Base-by-base conservation (phyloP, 2,113 vertebrate genomes). In the Ictalurus furcatus region DNA sequence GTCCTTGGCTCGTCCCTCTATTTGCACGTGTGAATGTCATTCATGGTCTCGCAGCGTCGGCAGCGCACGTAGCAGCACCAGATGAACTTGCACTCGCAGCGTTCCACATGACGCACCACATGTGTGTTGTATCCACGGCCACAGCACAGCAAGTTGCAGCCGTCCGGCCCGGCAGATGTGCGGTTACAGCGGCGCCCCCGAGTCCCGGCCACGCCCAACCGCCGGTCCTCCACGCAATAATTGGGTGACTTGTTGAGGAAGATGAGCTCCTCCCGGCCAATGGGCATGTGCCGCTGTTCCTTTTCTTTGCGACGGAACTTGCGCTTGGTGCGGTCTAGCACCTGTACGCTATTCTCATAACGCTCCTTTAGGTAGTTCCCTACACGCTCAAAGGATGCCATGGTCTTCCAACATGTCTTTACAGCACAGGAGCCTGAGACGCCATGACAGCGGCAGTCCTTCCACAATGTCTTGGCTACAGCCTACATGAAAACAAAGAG, bases 51-150 rank as follows among this genome's bases (percentile, higher is more conserved):
- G 1, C 98, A 99, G 78, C 97, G 95, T 21, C 96, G 89, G 94
- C 98, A 99, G 90, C 96, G 97, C 37, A 99, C 98, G 0, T 98
- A 98, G 94, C 98, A 99, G 95, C 98, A 99, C 98, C 98, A 99
- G 74, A 99, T 94, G 0, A 99, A 99, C 94, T 98, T 99, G 93
- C 98, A 99, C 54, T 98, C 97, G 0, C 98, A 99, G 84, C 98
- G 96, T 2, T 98, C 96, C 89, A 98, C 96, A 0, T 97, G 96
- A 54, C 98, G 92, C 84, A 98, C 98, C 1, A 99, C 96, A 0
- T 97, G 98, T 0, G 98, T 99, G 93, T 99, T 99, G 96, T 99
- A 99, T 1, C 98, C 98, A 0, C 98, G 94, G 11, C 98, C 98
- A 0, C 98, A 99, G 95, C 98, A 99, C 2, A 99, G 96, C 85